These are phyloP conservation scores for Epinotia ramella DNA, from an alignment of 2,888 invertebrate species.

Conservation along the genomic window DNA sequence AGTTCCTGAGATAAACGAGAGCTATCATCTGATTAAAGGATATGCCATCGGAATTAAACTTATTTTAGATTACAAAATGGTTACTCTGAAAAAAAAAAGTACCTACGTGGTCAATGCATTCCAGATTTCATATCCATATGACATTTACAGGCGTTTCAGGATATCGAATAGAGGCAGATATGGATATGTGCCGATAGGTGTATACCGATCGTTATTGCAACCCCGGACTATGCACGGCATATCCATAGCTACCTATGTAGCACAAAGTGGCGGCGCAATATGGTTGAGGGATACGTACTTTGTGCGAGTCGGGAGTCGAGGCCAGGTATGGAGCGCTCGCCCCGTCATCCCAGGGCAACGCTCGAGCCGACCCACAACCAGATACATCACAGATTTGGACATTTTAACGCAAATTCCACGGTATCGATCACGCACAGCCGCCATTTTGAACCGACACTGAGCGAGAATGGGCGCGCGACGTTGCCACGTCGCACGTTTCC, in stretches of 20 bases:
- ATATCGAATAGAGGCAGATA: constrained; percentile 60
- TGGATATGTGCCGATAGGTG: constrained; percentile 64
- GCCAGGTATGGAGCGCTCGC: constrained; percentile 70
- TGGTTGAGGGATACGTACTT: constrained; percentile 82
- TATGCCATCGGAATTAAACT: constrained; percentile 54
- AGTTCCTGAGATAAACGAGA: constrained; percentile 24
- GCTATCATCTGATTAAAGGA: constrained; percentile 30
- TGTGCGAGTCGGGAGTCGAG: constrained; percentile 75
- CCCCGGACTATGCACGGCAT: constrained; percentile 54
- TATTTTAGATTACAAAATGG: constrained; percentile 51
- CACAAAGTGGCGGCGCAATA: constrained; percentile 80
- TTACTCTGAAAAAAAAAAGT: constrained; percentile 54
- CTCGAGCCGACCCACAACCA: constrained; percentile 81
- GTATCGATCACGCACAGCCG: constrained; percentile 85
- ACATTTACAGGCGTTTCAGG: constrained; percentile 55
- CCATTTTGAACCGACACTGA: constrained; percentile 85
- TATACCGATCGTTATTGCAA: constrained; percentile 59
- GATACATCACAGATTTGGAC: constrained; percentile 79
- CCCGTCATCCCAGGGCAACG: constrained; percentile 75
- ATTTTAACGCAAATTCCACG: constrained; percentile 81
- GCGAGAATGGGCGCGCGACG: constrained; percentile 73
- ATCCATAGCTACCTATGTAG: constrained; percentile 73
- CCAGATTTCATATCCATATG: constrained; percentile 57
- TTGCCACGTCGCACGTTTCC: constrained; percentile 81
- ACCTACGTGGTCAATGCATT: constrained; percentile 57